Evolutionary conservation across 1,140 invertebrate species (phyloP).

Genomic region (Ridgeia piscesae): DNA sequence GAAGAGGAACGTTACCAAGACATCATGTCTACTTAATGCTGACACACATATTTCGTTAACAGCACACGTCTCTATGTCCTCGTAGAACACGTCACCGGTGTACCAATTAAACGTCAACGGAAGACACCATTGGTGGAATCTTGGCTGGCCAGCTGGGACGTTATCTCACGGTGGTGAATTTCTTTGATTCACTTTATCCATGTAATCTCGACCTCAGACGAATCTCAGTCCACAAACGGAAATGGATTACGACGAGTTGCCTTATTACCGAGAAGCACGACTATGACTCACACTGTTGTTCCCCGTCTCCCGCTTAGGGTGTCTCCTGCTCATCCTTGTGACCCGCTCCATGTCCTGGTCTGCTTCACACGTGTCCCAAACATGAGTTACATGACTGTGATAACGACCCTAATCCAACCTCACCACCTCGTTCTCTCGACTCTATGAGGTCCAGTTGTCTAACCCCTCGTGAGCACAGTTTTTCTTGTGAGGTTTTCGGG

Average conservation of each 20-base stretch:
- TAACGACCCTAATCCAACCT: neutral
- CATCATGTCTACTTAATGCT: neutral
- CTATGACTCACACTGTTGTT: neutral
- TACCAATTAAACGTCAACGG: no score
- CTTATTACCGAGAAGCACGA: neutral
- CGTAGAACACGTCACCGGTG: neutral
- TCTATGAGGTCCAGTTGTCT: no score
- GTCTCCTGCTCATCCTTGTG: neutral
- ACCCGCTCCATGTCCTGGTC: neutral
- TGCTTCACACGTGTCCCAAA: neutral
- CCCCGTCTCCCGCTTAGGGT: neutral
- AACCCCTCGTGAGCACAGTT: no score
- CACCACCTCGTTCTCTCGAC: no score
- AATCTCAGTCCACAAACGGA: neutral
- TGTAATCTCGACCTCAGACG: neutral
- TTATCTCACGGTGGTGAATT: neutral
- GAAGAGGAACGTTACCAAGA: neutral
- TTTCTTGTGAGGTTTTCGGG: no score
- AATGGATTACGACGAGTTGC: neutral
- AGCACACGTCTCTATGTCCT: neutral
- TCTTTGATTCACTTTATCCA: neutral
- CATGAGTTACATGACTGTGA: neutral
- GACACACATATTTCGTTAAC: neutral
- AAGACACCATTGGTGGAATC: no score
- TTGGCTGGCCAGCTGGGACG: no score